Base-by-base conservation (phyloP, 2,113 vertebrate genomes). In the Neomonachus schauinslandi region DNA sequence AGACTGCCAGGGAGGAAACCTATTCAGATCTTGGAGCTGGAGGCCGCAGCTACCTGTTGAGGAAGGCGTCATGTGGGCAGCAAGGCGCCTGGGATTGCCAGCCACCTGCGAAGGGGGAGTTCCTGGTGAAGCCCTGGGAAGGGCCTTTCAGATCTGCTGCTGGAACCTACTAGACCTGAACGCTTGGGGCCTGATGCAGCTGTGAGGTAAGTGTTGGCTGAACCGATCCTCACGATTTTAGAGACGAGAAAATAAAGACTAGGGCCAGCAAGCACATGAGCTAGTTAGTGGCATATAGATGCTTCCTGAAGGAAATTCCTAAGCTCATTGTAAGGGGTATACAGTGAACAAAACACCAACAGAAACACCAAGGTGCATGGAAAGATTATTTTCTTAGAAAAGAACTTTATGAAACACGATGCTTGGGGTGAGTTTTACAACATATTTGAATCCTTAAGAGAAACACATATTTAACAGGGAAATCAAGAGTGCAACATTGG, bases 151-250 rank as follows among this genome's bases (percentile, higher is more conserved):
- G 69, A 7, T 21, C n/a, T 31, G 79, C 26, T 2, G 55, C 39
- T 2, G 5, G 57, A 28, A 26, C 59, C 4, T 0, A 5, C 31
- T 1, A 9, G 4, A 7, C 11, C 19, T 63, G 76, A 8, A 19
- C 14, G 9, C 80, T 39, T 4, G 5, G 72, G 16, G n/a, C 49
- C 59, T 74, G 16, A 55, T 1, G 2, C 21, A 12, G 8, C 26
- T 18, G 63, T 19, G 31, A 69, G 5, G 3, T 16, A 19, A 39
- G 13, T 22, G 4, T 4, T 9, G 24, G 63, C 16, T 9, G 19
- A 33, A 11, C 21, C 0, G 14, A 19, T 24, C 31, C 22, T 39
- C 5, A 4, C 0, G 26, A 53, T 3, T 53, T 63, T 1, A 39
- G n/a, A 42, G 13, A 5, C 21, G 49, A 39, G 72, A 55, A 83